Base-by-base conservation (phyloP, 37 sponge, comb jelly and placozoan species). In the Halisarca cf. caerulea region DNA sequence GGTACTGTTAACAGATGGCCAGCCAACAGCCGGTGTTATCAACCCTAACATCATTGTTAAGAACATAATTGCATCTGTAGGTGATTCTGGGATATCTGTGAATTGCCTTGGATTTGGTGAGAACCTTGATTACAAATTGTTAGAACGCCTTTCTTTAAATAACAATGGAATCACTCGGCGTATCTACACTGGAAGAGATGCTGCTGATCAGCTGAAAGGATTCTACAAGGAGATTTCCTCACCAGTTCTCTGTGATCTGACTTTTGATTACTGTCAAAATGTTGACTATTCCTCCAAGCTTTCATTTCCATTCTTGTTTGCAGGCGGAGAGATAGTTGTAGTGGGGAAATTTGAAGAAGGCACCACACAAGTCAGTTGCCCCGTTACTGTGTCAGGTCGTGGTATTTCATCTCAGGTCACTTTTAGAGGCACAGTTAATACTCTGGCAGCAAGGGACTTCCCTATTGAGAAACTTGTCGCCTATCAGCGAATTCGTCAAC, bases 1-100 rank as follows among this genome's bases (percentile, higher is more conserved):
- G 24, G 90, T 90, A 0, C 27, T 85, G 77, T 82, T 90, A 18
- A 90, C 90, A 0, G 90, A 90, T 78, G 90, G 90, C 1, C 47
- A 81, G 32, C 90, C 90, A 11, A 85, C 90, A n/a, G 68, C 61
- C 36, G 90, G 90, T 24, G 66, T 77, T 24, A 90, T 68, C 17
- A 35, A 75, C 38, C 21, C 59, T 25, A 42, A 59, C 45, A 30
- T 38, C 21, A 90, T 90, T 18, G 78, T 82, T 14, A 14, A 15
- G 2, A 59, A 79, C 3, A 66, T 82, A 0, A 27, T 24, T 7
- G 33, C 18, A 25, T 55, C 59, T 33, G 59, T 85, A 1, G 24
- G 41, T 5, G 58, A 24, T 23, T 84, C 82, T 14, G 47, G 57
- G 1, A 85, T 90, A 21, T 82, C 86, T 24, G 44, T 85, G 15